Evolutionary conservation across 2,113 vertebrate genomes (phyloP).

Genomic region (Zootoca vivipara): DNA sequence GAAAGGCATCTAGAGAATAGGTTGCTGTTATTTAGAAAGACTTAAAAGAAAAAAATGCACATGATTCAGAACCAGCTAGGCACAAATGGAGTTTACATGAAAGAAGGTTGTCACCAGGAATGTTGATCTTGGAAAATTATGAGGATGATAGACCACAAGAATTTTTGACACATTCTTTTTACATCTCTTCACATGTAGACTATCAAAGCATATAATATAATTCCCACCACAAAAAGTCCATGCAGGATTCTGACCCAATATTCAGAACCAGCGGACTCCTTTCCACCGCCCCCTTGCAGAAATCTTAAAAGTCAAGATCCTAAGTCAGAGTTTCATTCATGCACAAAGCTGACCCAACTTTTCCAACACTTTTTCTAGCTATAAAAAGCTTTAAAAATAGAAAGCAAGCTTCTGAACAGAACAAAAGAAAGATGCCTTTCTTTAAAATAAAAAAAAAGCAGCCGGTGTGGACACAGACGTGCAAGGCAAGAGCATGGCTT

Average conservation of each 20-base stretch:
- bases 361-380: not conserved
- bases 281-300: not conserved
- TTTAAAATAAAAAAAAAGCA: not conserved
- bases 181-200: too few species aligned
- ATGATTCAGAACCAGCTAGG: not conserved
- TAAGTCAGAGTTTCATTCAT: not conserved
- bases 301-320: slow-evolving; percentile 6
- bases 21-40: too few species aligned
- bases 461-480: slow-evolving; percentile 43
- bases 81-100: not conserved
- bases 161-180: too few species aligned
- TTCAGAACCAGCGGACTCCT: too few species aligned
- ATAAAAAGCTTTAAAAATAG: not conserved
- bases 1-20: not conserved
- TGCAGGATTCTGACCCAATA: not conserved
- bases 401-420: not conserved
- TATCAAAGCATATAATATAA: too few species aligned
- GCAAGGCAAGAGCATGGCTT: slow-evolving; percentile 42
- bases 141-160: not conserved
- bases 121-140: not conserved
- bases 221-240: not conserved
- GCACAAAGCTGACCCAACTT: not conserved
- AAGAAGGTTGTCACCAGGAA: not conserved
- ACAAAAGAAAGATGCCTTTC: not conserved
- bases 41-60: not conserved